These are phyloP conservation scores for Cotesia glomerata DNA, from an alignment of 1,140 invertebrate genomes.

Conservation along the genomic window DNA sequence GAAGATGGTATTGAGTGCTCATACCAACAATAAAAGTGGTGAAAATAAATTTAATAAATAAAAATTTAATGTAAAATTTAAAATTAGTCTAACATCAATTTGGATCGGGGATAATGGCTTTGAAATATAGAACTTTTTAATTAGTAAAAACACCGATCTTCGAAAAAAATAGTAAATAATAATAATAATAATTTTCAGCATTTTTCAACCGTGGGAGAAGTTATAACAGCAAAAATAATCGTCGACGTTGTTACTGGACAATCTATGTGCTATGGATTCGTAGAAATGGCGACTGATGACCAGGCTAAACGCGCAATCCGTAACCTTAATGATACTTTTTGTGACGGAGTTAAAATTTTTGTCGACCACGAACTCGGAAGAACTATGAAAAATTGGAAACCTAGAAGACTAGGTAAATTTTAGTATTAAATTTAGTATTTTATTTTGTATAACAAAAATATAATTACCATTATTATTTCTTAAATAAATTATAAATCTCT, in stretches of 20 bases:
- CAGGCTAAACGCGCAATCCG: constrained; percentile 69
- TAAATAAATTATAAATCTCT: too few species aligned
- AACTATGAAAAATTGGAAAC: constrained; percentile 79
- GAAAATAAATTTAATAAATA: too few species aligned
- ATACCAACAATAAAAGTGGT: too few species aligned
- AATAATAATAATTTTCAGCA: constrained; percentile 57
- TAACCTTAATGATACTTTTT: constrained; percentile 64
- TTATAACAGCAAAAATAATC: constrained; percentile 74
- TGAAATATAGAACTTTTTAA: too few species aligned
- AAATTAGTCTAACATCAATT: too few species aligned
- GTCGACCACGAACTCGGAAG: constrained; percentile 75
- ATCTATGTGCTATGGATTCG: constrained; percentile 84
- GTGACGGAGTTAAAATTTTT: constrained; percentile 70
- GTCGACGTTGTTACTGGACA: constrained; percentile 82
- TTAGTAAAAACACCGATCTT: too few species aligned
- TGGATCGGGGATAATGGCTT: too few species aligned
- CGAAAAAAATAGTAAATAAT: too few species aligned
- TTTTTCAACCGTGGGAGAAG: constrained; percentile 73
- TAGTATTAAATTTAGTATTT: too few species aligned
- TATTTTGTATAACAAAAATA: neutral
- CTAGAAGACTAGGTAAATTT: constrained; percentile 73
- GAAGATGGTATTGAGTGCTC: too few species aligned
- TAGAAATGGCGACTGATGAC: constrained; percentile 75
- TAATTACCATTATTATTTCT: too few species aligned
- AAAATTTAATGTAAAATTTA: too few species aligned